Evolutionary conservation across 2,797 vertebrate genomes (phyloP).

Genomic region (Gorsachius magnificus): DNA sequence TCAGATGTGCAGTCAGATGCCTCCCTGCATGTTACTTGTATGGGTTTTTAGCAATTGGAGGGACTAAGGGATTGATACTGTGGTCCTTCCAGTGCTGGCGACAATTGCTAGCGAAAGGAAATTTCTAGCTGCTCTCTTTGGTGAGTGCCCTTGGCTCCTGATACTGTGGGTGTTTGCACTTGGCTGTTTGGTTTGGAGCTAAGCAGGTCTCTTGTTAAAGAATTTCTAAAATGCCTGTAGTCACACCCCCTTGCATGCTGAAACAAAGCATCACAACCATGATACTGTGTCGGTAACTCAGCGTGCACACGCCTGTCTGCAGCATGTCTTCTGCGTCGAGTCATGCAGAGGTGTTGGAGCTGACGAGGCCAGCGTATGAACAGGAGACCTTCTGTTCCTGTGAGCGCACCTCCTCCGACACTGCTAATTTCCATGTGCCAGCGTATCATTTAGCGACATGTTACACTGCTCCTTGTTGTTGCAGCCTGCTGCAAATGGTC

Average conservation of each 20-base stretch:
- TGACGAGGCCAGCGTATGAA: rapidly evolving
- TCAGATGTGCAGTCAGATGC: neutral
- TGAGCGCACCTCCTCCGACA: neutral
- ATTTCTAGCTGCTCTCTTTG: neutral
- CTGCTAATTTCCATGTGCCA: neutral
- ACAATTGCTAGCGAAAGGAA: neutral
- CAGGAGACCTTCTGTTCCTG: neutral
- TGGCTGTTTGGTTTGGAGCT: neutral
- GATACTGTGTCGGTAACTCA: neutral
- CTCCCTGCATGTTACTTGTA: neutral
- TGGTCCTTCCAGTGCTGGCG: neutral
- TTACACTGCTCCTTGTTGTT: neutral
- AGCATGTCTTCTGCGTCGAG: neutral
- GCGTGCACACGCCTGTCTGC: neutral
- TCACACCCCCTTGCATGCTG: neutral
- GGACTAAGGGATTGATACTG: neutral
- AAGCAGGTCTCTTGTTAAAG: neutral
- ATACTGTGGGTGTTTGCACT: neutral
- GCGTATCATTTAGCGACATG: neutral
- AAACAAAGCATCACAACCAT: neutral
- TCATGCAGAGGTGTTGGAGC: neutral
- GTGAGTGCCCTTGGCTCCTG: neutral
- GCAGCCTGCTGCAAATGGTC: neutral
- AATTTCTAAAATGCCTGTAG: neutral
- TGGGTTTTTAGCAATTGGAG: neutral